These are phyloP conservation scores for Tethya wilhelma DNA, from an alignment of 37 sponge, comb jelly and placozoan genomes.

Conservation along the genomic window DNA sequence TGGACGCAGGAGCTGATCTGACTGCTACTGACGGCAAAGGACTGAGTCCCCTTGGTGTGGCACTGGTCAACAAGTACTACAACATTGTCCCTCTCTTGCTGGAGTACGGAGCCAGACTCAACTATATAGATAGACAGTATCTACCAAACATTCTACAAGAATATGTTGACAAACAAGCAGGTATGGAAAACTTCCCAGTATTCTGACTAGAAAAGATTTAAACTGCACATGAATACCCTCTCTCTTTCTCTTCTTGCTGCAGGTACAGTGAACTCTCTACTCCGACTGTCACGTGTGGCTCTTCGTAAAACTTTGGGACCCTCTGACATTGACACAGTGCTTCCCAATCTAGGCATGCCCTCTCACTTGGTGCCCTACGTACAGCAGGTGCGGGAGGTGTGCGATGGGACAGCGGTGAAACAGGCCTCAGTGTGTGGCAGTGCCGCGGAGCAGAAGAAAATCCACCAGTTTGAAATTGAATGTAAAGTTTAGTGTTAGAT, in stretches of 20 bases:
- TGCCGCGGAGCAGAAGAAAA: background rate
- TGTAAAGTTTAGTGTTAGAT: too few species aligned
- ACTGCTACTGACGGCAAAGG: conserved; percentile 22
- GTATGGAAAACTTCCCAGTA: background rate
- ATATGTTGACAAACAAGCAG: conserved; percentile 10
- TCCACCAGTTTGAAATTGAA: too few species aligned
- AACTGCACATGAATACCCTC: too few species aligned
- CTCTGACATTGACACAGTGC: background rate
- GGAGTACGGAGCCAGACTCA: conserved; percentile 67
- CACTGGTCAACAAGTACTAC: conserved; percentile 64
- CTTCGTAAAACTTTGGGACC: conserved; percentile 37
- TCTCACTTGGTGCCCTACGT: conserved; percentile 16
- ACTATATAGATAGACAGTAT: background rate
- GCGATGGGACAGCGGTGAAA: conserved; percentile 19
- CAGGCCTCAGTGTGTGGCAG: conserved; percentile 11
- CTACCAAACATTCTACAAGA: background rate
- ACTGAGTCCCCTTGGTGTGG: conserved; percentile 56
- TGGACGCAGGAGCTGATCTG: conserved; percentile 53
- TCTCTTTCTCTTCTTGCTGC: background rate
- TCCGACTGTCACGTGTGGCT: conserved; percentile 32
- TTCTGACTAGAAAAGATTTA: background rate
- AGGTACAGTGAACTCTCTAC: conserved; percentile 41
- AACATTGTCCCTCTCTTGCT: conserved; percentile 58
- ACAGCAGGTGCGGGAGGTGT: conserved; percentile 11
- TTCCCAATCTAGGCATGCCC: background rate